Base-by-base conservation (phyloP, 2,113 vertebrate species). In the Marmota flaviventris region DNA sequence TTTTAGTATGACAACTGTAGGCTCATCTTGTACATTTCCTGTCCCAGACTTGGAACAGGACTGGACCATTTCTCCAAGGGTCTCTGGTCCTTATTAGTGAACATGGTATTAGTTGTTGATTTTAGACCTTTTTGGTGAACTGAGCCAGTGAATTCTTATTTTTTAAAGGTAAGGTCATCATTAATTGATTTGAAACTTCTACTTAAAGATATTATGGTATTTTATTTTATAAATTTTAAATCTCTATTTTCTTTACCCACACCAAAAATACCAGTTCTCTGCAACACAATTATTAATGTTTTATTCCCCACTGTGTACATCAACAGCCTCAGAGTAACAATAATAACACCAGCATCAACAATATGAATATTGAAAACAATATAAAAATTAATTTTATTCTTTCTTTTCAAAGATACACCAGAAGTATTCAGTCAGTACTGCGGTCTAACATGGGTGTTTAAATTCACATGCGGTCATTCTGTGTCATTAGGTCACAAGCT, bases 221-320 rank as follows among this genome's bases (percentile, higher is more conserved):
- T 93, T 93, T 87, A 79, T 34, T 79, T 67, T 67, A 73, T 93
- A 63, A 29, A 87, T 73, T 14, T 81, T 73, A 63, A 73, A 27
- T 82, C 22, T 94, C 27, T 63, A 5, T 56, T n/a, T 82, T 25
- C 37, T 58, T 79, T 45, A 72, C 9, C 12, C 20, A 16, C 1
- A 81, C 24, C 34, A 82, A 32, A 82, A 61, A 81, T 63, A 63
- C 25, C 24, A 88, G n/a, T 88, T 87, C 58, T 75, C 42, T 42
- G 20, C 42, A 65, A 25, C 27, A 73, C 72, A 45, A 25, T 73
- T 51, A 63, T 24, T 51, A 53, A 56, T 42, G 25, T n/a, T 13
- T 61, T 83, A 61, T 92, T 8, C 4, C 77, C 39, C 67, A 73
- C 37, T 45, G 4, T 45, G 10, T 37, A 39, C 11, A 10, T 61